Conservation (phyloP, 2,888 invertebrate species). For the Drosophila vallismaia region DNA sequence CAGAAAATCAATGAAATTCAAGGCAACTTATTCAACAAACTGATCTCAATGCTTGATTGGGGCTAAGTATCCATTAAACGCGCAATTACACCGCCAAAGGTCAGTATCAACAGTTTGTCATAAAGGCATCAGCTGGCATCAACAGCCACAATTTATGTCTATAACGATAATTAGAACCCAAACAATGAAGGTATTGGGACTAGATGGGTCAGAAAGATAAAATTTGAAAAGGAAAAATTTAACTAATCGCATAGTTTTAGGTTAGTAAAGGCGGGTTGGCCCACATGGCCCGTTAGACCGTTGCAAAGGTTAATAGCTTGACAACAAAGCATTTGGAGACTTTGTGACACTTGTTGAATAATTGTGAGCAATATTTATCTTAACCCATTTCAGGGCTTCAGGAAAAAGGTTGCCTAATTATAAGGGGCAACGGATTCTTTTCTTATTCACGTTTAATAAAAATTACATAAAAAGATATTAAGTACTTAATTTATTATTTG, state of each 20-base stretch:
- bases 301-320: constrained; percentile 5
- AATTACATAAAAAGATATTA: too few relatives aligned
- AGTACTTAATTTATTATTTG: too few relatives aligned
- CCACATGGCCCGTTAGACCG: not conserved
- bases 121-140: not conserved
- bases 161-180: constrained; percentile 13
- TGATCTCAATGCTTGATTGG: constrained; percentile 23
- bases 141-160: constrained; percentile 7
- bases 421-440: not conserved
- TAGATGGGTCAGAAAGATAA: not conserved
- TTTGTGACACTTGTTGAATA: not conserved
- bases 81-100: constrained; percentile 34
- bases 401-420: not conserved
- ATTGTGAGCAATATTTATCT: not conserved
- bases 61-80: constrained; percentile 18
- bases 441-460: too few relatives aligned
- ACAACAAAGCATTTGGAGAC: constrained; percentile 7
- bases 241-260: constrained; percentile 2
- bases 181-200: not conserved
- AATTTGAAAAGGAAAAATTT: constrained; percentile 6
- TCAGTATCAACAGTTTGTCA: constrained; percentile 33
- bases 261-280: not conserved
- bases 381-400: not conserved
- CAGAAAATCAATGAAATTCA: constrained; percentile 34
- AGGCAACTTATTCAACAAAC: constrained; percentile 10